Evolutionary conservation across 2,113 vertebrate species (phyloP).

Genomic region (Caretta caretta): DNA sequence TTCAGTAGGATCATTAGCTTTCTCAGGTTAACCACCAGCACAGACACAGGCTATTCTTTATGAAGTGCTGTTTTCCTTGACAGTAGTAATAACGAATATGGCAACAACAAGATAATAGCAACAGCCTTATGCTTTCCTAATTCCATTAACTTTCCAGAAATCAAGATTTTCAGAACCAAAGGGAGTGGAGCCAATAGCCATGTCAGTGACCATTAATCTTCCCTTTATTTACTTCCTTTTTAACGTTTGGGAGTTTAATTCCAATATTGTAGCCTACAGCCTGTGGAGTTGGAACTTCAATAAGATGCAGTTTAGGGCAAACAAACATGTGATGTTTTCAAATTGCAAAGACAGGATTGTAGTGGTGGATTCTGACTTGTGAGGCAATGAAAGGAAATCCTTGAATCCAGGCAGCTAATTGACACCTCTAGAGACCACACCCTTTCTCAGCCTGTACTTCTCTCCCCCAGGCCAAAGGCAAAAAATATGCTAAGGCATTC

Average conservation of each 20-base stretch:
- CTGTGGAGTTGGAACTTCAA: background rate
- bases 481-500: background rate
- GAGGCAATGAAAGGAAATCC: background rate
- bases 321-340: background rate
- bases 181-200: background rate
- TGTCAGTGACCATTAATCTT: conserved; percentile 27
- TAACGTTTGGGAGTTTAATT: conserved; percentile 17
- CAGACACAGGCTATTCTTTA: background rate
- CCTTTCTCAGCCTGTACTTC: background rate
- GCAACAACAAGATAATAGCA: background rate
- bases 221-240: conserved; percentile 13
- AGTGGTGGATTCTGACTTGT: background rate
- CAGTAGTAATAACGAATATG: background rate
- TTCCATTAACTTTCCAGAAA: background rate
- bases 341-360: background rate
- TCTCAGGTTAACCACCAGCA: background rate
- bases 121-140: background rate
- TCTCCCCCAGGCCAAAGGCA: background rate
- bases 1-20: background rate
- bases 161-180: conserved; percentile 3
- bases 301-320: background rate
- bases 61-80: background rate
- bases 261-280: background rate
- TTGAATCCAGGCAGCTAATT: background rate
- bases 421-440: background rate